Evolutionary conservation across 2,797 vertebrate genomes (phyloP), one percentile per base, ranked within the genome.

Genomic region (Chelmon rostratus): DNA sequence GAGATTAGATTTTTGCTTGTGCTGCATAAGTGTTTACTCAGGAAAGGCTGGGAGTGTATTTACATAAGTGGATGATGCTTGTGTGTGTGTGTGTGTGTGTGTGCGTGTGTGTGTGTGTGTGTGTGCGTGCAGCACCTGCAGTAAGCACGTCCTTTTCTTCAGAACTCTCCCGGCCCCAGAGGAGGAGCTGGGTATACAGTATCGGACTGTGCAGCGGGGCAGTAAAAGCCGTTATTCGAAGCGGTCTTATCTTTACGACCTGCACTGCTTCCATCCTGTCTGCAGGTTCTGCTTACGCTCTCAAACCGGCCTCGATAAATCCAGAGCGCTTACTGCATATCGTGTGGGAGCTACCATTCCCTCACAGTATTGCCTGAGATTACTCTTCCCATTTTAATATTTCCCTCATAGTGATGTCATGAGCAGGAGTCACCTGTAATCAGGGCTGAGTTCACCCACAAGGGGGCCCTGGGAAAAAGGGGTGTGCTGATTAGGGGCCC

Each of bases 201-300:
- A 28, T 13, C 3, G 46, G 56, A 23, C 76, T 11, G 53, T 3
- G 73, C 74, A 69, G 78, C 35, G 3, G 16, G 8, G 64, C 63
- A 44, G 73, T 62, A 58, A 71, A 56, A 77, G 64, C 35, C 16
- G 9, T 56, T 68, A 57, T 28, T 56, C 1, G 4, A 35, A 50
- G 49, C 68, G 7, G n/a, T 37, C 79, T 82, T 80, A 78, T 86
- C 78, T 78, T 86, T 72, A 82, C 6, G 56, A 65, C 23, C 54
- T 6, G 15, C 21, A 1, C 58, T 21, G 64, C 56, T 59, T 78
- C 68, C 37, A n/a, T 46, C 19, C 21, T 23, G 25, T 70, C 23
- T 15, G 21, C 63, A 73, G 58, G 40, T 75, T 75, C 61, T 83
- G 74, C 69, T 78, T 56, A 70, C 49, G 15, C 61, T 21, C 33